Percentiles rank a stretch among this genome's conserved stretches.
Evolutionary conservation across 2,888 invertebrate genomes (phyloP).

Genomic region (Caenorhabditis sulstoni): DNA sequence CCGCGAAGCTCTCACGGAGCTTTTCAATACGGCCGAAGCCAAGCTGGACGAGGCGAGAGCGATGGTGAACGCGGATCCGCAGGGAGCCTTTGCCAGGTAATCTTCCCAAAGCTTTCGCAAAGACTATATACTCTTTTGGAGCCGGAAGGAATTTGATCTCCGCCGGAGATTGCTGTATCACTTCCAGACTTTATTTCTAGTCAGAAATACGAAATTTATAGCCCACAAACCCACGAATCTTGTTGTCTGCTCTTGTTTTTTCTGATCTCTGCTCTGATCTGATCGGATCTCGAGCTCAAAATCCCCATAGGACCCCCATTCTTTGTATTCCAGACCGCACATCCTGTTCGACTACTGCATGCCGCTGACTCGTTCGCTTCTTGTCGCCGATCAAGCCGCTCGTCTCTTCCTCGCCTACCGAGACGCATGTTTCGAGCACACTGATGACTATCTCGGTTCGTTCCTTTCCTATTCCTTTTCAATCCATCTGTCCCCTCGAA

Average conservation of each 20-base stretch:
- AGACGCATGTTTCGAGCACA: constrained; percentile 75
- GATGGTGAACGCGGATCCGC: constrained; percentile 70
- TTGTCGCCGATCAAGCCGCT: constrained; percentile 69
- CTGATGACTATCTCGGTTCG: constrained; percentile 72
- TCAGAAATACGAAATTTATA: no score
- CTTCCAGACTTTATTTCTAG: no score
- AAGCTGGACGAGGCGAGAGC: constrained; percentile 67
- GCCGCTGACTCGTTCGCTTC: constrained; percentile 69
- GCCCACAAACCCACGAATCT: no score
- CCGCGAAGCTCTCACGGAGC: constrained; percentile 85
- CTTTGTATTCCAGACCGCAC: constrained; percentile 48
- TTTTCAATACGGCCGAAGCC: constrained; percentile 67
- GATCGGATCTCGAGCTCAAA: not conserved
- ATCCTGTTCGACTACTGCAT: constrained; percentile 66
- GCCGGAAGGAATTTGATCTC: no score
- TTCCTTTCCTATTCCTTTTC: not conserved
- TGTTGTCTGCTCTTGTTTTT: no score
- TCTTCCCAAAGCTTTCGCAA: no score
- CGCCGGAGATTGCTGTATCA: no score
- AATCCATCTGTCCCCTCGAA: no score
- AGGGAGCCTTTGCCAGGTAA: constrained; percentile 63
- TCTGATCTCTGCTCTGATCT: no score
- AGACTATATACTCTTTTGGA: no score
- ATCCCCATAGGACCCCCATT: not conserved
- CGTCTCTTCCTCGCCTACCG: constrained; percentile 72